Percentiles rank a stretch among this genome's conserved stretches.
These are phyloP conservation scores for Orthonevra nobilis DNA, from an alignment of 2,888 invertebrate genomes.

Conservation along the genomic window DNA sequence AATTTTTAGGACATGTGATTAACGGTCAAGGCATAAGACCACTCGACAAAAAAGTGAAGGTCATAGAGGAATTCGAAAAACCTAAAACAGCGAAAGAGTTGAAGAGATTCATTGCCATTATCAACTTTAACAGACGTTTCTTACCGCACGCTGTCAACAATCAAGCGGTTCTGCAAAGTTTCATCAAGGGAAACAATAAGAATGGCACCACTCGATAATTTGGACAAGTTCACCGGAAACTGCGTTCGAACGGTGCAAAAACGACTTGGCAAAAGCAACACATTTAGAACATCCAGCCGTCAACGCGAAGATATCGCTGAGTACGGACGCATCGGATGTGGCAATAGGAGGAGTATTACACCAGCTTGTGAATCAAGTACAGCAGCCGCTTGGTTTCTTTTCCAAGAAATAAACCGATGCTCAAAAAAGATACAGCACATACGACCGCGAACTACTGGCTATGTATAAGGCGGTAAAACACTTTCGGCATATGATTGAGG, in stretches of 20 bases:
- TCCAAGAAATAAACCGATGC: slow-evolving; percentile 74
- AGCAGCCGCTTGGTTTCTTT: slow-evolving; percentile 71
- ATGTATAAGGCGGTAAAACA: slow-evolving; percentile 73
- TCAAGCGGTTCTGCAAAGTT: slow-evolving; percentile 28
- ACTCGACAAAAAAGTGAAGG: neutral
- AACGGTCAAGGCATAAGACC: neutral
- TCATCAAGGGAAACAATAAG: slow-evolving; percentile 47
- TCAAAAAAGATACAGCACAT: slow-evolving; percentile 74
- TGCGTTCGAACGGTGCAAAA: slow-evolving; percentile 55
- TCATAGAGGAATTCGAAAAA: neutral
- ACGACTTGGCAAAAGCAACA: slow-evolving; percentile 15
- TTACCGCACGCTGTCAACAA: slow-evolving; percentile 34
- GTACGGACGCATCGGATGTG: slow-evolving; percentile 47
- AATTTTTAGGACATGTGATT: neutral
- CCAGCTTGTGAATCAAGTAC: slow-evolving; percentile 28
- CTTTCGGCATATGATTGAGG: slow-evolving; percentile 1
- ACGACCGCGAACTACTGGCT: slow-evolving; percentile 78
- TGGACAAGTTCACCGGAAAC: slow-evolving; percentile 18
- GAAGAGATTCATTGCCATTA: too few relatives aligned
- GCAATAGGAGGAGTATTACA: slow-evolving; percentile 49
- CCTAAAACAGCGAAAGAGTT: too few relatives aligned
- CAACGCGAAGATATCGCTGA: slow-evolving; percentile 14
- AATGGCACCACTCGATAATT: slow-evolving; percentile 44
- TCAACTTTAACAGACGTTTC: slow-evolving; percentile 66
- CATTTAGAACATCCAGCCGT: slow-evolving; percentile 4